Evolutionary conservation across 2,888 invertebrate genomes (phyloP).

Genomic region (Cerastoderma edule): DNA sequence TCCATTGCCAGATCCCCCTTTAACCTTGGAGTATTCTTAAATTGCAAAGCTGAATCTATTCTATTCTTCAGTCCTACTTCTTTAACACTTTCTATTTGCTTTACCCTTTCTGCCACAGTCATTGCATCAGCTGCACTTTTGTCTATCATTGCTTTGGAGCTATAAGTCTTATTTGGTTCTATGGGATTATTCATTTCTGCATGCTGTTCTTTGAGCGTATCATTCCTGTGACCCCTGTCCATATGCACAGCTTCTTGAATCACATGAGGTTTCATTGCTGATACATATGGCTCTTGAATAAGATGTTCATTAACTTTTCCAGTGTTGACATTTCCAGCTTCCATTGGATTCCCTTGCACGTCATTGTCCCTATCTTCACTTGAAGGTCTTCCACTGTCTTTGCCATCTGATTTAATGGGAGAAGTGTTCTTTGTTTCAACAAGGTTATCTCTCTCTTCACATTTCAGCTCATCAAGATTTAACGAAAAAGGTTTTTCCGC

Average conservation of each 20-base stretch:
- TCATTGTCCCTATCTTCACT: constrained; percentile 64
- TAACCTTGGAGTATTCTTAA: not conserved
- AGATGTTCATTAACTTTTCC: constrained; percentile 72
- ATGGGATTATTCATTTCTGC: too few species aligned
- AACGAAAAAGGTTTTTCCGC: constrained; percentile 47
- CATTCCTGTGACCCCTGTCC: too few species aligned
- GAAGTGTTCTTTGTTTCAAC: constrained; percentile 41
- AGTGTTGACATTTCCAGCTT: constrained; percentile 70
- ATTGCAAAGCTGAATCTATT: not conserved
- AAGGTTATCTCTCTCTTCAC: constrained; percentile 30
- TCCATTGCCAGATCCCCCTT: constrained; percentile 15
- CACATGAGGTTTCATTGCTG: constrained; percentile 71
- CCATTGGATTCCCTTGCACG: constrained; percentile 60
- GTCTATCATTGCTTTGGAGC: too few species aligned
- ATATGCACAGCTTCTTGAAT: too few species aligned
- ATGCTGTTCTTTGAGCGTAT: too few species aligned
- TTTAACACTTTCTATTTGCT: constrained; percentile 10
- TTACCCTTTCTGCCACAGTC: constrained; percentile 16
- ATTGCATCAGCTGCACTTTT: too few species aligned
- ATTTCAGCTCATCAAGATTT: constrained; percentile 47
- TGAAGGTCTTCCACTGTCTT: constrained; percentile 70
- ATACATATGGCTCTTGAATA: too few species aligned
- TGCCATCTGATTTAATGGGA: constrained; percentile 64
- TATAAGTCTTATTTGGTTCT: too few species aligned
- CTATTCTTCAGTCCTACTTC: constrained; percentile 6